Evolutionary conservation across 2,113 vertebrate species (phyloP), one percentile per base, ranked within the genome.

Genomic region (Halcyon senegalensis): DNA sequence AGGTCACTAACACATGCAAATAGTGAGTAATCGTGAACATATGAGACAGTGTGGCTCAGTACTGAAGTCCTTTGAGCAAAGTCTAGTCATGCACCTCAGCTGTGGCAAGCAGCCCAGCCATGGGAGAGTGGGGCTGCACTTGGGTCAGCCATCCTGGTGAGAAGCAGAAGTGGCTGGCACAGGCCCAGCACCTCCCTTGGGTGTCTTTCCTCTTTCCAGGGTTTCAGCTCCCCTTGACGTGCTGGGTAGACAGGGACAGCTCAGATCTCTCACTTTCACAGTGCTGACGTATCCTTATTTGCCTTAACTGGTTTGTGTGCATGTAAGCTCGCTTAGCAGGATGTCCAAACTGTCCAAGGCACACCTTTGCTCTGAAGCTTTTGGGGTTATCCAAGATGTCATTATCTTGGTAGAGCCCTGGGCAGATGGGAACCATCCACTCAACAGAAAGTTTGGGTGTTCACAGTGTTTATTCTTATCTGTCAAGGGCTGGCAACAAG

Each of bases 151-250:
- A 8, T 41, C 33, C 51, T 70, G 20, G 5, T 56, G 46, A 35
- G 69, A 72, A 50, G 64, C 51, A 68, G 37, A 58, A 86, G 59
- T 46, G 67, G 5, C 30, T 86, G 83, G 62, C 14, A 51, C 35
- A 33, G n/a, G 11, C 39, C 23, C 8, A 3, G 11, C 33, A 60
- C 19, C 43, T 80, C 15, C 1, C 10, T 63, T 2, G 0, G 30
- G 63, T 51, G 44, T 3, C 66, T 87, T 84, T 75, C 69, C 44
- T 69, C 17, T 55, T 62, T 62, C 69, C 55, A 62, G 43, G 59
- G 17, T 77, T 84, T 89, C 59, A 81, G 33, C 39, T 81, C 39
- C n/a, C 41, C 20, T 64, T 0, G 0, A 11, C 0, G 0, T 73
- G 41, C 6, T 1, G 2, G 10, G 28, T 46, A 76, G 48, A 21